Conservation (phyloP, 1,140 invertebrate genomes). For the Alviniconcha marisindica region DNA sequence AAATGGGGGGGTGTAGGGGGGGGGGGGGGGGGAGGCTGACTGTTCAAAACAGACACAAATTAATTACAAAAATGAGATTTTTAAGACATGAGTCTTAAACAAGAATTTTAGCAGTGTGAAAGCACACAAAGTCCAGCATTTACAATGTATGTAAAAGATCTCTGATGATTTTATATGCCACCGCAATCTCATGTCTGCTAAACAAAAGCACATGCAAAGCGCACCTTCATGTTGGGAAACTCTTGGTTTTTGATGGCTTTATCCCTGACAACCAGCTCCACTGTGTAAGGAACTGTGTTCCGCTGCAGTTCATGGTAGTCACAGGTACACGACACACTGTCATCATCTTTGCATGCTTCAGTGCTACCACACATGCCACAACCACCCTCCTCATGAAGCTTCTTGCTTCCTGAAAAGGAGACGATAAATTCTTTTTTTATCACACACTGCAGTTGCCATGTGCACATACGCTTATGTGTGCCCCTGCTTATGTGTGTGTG, state of each 20-base stretch:
- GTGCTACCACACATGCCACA: slow-evolving; percentile 21
- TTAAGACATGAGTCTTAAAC: too few species aligned
- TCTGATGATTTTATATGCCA: too few species aligned
- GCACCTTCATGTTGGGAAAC: slow-evolving; percentile 37
- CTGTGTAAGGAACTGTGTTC: not conserved
- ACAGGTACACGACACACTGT: slow-evolving; percentile 5
- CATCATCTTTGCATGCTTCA: not conserved
- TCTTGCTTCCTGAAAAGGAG: not conserved
- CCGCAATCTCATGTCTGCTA: too few species aligned
- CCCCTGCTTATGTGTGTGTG: not conserved
- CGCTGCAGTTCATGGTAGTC: slow-evolving; percentile 15
- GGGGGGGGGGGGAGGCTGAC: too few species aligned
- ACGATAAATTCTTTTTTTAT: too few species aligned
- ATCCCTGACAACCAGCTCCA: slow-evolving; percentile 13
- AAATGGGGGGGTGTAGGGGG: too few species aligned
- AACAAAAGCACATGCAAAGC: not conserved
- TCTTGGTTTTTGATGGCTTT: slow-evolving; percentile 30
- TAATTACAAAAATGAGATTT: too few species aligned
- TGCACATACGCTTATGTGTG: not conserved
- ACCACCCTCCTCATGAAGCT: slow-evolving; percentile 2
- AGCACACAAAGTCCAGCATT: too few species aligned
- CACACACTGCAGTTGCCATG: too few species aligned
- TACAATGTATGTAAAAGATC: too few species aligned
- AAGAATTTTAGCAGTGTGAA: too few species aligned
- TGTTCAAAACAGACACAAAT: too few species aligned